Percentiles rank a stretch among this genome's conserved stretches.
These are phyloP conservation scores for Masnerella sp. DNA, from an alignment of 2,888 invertebrate genomes.

Conservation along the genomic window DNA sequence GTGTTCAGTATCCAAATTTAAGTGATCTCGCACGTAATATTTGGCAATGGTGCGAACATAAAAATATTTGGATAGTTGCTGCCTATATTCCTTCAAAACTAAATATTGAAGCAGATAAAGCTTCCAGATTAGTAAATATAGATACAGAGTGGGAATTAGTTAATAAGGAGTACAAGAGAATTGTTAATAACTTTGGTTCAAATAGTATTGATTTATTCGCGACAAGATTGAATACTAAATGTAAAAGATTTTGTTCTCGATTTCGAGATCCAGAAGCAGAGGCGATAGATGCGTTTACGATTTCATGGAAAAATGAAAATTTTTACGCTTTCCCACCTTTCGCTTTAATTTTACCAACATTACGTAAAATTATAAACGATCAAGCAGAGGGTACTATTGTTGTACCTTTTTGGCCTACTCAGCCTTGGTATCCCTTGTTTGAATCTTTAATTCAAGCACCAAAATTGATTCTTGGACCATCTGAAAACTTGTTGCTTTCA, in stretches of 20 bases:
- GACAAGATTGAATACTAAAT: not conserved
- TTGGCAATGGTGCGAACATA: conserved; percentile 9
- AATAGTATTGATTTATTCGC: conserved; percentile 6
- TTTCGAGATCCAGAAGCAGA: conserved; percentile 15
- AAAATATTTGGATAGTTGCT: not conserved
- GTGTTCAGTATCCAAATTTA: not conserved
- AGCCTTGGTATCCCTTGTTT: conserved; percentile 14
- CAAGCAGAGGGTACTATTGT: conserved; percentile 20
- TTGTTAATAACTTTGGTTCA: not conserved
- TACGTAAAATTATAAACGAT: conserved; percentile 14
- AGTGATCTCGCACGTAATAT: not conserved
- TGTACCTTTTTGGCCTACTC: conserved; percentile 12
- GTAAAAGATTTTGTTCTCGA: conserved; percentile 5
- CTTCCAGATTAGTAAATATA: not conserved
- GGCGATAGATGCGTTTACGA: conserved; percentile 14
- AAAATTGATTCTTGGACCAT: too few species aligned
- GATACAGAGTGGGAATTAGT: conserved; percentile 1
- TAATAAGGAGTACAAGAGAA: not conserved
- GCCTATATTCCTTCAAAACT: not conserved
- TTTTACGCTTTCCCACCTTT: conserved; percentile 25
- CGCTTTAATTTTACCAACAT: conserved; percentile 1
- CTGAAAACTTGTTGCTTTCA: too few species aligned
- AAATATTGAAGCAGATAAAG: not conserved
- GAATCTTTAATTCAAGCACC: not conserved
- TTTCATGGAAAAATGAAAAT: conserved; percentile 2